Base-by-base conservation (phyloP, 1,140 invertebrate genomes). In the Leptinotarsa undecemlineata region DNA sequence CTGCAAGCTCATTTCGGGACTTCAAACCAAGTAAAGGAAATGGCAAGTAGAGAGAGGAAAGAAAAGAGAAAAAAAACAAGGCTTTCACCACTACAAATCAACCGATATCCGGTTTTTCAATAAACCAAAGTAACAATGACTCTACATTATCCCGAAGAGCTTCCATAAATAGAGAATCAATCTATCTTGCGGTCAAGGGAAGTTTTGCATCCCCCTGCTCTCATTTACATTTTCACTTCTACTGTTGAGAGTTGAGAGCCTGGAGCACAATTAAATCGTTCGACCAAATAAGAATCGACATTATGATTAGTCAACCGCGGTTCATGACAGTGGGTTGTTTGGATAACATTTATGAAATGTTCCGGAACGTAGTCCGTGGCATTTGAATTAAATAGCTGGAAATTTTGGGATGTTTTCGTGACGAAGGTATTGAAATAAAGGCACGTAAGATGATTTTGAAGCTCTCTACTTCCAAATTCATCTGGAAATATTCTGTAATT, bases 151-250 rank as follows among this genome's bases (percentile, higher is more conserved):
- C 75, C 66, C 70, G 61, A 77, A 42, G 72, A 72, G 67, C 68
- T 51, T 60, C 73, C 69, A 77, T 77, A 77, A 77, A 77, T 77
- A 77, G 73, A 67, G 71, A 74, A 77, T 77, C 76, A 77, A 77
- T 77, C 76, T 68, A 77, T 77, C 76, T 77, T 77, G 71, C 72
- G 76, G 76, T 77, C 76, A 77, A 75, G 73, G 76, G 73, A 75
- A 67, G 73, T 72, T 75, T 75, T 74, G 51, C 68, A 77, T 71
- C 76, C 76, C 76, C 66, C 76, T 61, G 20, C 48, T 70, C 76
- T 75, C 76, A 77, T 77, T 77, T 77, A 77, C 76, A 77, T 77
- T 77, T 77, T 73, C 76, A 75, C 73, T 77, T 71, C 47, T 75
- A 75, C 76, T 77, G 70, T 75, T 75, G 67, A 75, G 71, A 66